A percentile compares a stretch with the other conserved stretches of the same genome.
These are phyloP conservation scores for Nymphicus hollandicus DNA, from an alignment of 2,113 vertebrate genomes.

Conservation along the genomic window DNA sequence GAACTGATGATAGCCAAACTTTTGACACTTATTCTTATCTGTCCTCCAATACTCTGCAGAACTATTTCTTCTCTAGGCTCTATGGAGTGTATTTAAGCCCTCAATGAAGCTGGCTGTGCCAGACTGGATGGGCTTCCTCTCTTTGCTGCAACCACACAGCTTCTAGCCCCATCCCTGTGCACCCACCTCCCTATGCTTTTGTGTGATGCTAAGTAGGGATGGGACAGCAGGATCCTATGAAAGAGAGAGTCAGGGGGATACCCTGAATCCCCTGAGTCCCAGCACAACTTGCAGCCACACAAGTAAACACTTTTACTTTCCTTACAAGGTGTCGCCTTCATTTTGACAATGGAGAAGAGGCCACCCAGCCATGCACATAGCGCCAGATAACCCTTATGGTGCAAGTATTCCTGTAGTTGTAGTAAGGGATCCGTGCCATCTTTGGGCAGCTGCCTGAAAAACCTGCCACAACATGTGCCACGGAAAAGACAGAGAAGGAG, in stretches of 20 bases:
- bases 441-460: not conserved
- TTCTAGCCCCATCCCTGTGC: not conserved
- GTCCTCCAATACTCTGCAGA: not conserved
- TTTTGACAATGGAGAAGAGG: not conserved
- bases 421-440: not conserved
- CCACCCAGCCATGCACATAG: accelerated
- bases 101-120: not conserved
- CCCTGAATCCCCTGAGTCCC: accelerated
- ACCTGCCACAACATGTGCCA: accelerated
- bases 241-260: not conserved
- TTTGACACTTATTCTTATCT: not conserved
- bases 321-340: not conserved
- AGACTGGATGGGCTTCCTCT: not conserved
- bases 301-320: not conserved
- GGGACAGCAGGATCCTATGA: not conserved
- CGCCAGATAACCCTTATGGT: not conserved
- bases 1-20: not conserved
- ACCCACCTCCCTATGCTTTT: not conserved
- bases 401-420: not conserved
- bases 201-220: not conserved
- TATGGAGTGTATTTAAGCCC: accelerated
- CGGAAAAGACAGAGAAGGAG: not conserved
- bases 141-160: not conserved
- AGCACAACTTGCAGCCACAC: not conserved
- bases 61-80: not conserved